Evolutionary conservation across 2,113 vertebrate genomes (phyloP), one percentile per base, ranked within the genome.

Genomic region (Chauna torquata): DNA sequence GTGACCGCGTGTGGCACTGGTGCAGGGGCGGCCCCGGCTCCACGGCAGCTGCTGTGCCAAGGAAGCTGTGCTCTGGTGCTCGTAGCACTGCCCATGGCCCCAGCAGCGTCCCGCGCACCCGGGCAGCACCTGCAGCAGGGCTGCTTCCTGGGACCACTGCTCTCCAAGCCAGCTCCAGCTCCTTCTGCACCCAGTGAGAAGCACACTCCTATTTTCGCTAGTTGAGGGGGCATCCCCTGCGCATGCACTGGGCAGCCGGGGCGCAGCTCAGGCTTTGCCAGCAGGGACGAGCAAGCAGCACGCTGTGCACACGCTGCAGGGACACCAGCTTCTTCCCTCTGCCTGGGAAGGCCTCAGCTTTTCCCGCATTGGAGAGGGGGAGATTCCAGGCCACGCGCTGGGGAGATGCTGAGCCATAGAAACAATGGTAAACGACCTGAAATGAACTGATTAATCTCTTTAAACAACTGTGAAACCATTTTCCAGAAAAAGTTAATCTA

Each of bases 401-500:
- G 8, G 20, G 55, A 42, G 44, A 36, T 25, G 40, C 64, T 66
- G 7, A 42, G n/a, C 62, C n/a, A 19, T 8, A n/a, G 88, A 79
- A 93, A 92, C 82, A 84, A 84, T 75, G 69, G 90, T 47, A 91
- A 93, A 85, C 5, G 62, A 85, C 95, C 96, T 94, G 94, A 95
- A 96, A 97, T 86, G 95, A 97, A 96, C 96, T 96, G 96, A 98
- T 97, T 97, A 97, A 98, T 98, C 97, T 98, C 96, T 97, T 97
- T 97, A 97, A 98, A 97, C 97, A 98, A 95, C 96, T 97, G 90
- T 45, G 88, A 97, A 94, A 94, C 87, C 38, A 30, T 96, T 98
- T 96, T 96, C 96, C 96, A 94, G 77, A 92, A 92, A 84, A 96
- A 97, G 97, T 97, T 98, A 98, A 98, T 98, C 97, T 98, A 86